Conservation (phyloP, 2,888 invertebrate species). For the Tipula vernalis region DNA sequence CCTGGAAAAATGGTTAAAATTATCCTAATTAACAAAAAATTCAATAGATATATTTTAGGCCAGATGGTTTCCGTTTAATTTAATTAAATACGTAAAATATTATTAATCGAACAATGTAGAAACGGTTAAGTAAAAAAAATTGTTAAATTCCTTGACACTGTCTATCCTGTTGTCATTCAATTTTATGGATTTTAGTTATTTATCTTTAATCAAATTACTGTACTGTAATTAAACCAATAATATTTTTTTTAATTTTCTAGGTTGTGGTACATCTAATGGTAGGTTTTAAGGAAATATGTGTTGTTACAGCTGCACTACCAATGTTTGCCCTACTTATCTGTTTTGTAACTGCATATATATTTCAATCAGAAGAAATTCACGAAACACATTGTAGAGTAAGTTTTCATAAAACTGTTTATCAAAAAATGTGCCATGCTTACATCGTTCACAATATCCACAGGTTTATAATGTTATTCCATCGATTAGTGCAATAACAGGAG, state of each 20-base stretch:
- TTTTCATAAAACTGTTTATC: background rate
- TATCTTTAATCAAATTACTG: too few species aligned
- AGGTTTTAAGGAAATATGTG: constrained; percentile 68
- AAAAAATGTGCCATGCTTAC: background rate
- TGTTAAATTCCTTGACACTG: too few species aligned
- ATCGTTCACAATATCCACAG: constrained; percentile 35
- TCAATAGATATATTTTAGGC: too few species aligned
- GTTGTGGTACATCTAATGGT: constrained; percentile 54
- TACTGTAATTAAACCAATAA: too few species aligned
- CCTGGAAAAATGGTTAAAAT: too few species aligned
- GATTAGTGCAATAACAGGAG: constrained; percentile 89
- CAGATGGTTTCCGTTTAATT: too few species aligned
- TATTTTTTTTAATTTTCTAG: constrained; percentile 25
- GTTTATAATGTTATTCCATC: constrained; percentile 91
- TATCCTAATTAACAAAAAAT: too few species aligned
- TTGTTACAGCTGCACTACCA: constrained; percentile 74
- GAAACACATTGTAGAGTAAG: constrained; percentile 90
- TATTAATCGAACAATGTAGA: too few species aligned
- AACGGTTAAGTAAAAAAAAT: too few species aligned
- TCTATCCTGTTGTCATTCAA: too few species aligned
- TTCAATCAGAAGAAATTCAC: constrained; percentile 86
- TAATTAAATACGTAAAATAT: too few species aligned
- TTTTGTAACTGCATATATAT: constrained; percentile 79
- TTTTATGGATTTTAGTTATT: too few species aligned
- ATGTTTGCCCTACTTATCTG: constrained; percentile 73